Percentiles rank a stretch among this genome's conserved stretches.
These are phyloP conservation scores for Popillia japonica DNA, from an alignment of 1,140 invertebrate species.

Conservation along the genomic window DNA sequence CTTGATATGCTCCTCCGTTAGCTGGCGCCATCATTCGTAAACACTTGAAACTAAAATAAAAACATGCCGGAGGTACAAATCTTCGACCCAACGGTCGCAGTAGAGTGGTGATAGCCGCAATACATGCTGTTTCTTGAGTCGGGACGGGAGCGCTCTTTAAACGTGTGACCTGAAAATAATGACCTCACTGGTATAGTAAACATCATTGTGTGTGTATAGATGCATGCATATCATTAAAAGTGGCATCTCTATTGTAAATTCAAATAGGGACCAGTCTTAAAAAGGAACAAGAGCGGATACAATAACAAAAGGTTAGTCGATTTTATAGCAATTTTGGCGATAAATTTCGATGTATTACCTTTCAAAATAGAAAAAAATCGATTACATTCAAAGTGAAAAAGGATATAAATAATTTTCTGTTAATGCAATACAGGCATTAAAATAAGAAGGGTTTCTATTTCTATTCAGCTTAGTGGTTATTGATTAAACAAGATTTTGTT, in stretches of 20 bases:
- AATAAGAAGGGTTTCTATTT: conserved; percentile 6
- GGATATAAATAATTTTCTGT: neutral
- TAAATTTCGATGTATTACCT: neutral
- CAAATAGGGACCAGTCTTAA: conserved; percentile 2
- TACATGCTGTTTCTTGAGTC: conserved; percentile 19
- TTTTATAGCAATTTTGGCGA: neutral
- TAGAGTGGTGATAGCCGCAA: conserved; percentile 12
- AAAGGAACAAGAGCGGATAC: conserved; percentile 10
- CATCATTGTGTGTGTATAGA: conserved; percentile 17
- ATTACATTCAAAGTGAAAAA: neutral
- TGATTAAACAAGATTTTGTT: conserved; percentile 32
- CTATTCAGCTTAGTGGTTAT: conserved; percentile 12
- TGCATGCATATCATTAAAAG: conserved; percentile 16
- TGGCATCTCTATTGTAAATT: conserved; percentile 24
- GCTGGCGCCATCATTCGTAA: conserved; percentile 25
- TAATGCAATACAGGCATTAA: neutral
- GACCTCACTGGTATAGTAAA: conserved; percentile 12
- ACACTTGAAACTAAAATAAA: neutral
- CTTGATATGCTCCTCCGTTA: neutral
- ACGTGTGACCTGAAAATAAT: conserved; percentile 37
- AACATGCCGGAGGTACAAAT: conserved; percentile 36
- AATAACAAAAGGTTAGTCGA: conserved; percentile 34
- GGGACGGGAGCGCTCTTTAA: conserved; percentile 22
- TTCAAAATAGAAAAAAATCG: neutral
- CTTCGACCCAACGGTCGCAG: conserved; percentile 36